phyloP scores from a whole-genome alignment of 2,797 vertebrate genomes.

The Poeciliopsis gracilis region DNA sequence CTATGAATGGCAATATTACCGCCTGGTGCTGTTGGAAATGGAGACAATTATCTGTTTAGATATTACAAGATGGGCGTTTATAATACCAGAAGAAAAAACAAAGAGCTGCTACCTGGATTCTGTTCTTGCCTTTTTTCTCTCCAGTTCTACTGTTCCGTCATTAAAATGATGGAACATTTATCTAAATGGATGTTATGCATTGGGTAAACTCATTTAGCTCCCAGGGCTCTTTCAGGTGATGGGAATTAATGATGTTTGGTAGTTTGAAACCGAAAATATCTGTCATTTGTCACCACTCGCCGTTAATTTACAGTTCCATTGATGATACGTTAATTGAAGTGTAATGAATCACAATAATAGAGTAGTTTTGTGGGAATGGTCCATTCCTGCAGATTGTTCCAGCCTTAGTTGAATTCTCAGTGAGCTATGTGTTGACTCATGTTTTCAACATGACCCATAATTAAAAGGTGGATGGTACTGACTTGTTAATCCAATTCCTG shows the following conservation, averaged over 20 bases:
- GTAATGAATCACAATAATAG: slow-evolving; percentile 78
- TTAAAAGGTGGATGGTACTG: slow-evolving; percentile 33
- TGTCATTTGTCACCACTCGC: slow-evolving; percentile 81
- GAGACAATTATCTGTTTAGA: slow-evolving; percentile 84
- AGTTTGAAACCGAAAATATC: slow-evolving; percentile 83
- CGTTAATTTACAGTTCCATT: slow-evolving; percentile 79
- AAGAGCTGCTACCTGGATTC: slow-evolving; percentile 68
- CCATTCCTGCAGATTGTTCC: slow-evolving; percentile 64
- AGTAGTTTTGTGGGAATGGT: slow-evolving; percentile 66
- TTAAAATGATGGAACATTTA: slow-evolving; percentile 82
- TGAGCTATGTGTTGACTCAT: slow-evolving; percentile 61
- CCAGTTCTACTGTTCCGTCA: slow-evolving; percentile 70
- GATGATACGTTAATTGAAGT: slow-evolving; percentile 82
- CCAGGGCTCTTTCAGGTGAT: slow-evolving; percentile 83
- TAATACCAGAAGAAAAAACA: slow-evolving; percentile 66
- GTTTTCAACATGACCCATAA: slow-evolving; percentile 72
- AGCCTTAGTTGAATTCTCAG: slow-evolving; percentile 62
- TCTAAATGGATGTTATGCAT: slow-evolving; percentile 82
- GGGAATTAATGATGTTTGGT: slow-evolving; percentile 86
- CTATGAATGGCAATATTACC: slow-evolving; percentile 79
- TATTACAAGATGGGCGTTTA: slow-evolving; percentile 76
- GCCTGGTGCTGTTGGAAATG: slow-evolving; percentile 78
- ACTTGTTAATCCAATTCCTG: too few species aligned
- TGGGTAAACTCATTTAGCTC: slow-evolving; percentile 84
- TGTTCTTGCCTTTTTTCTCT: slow-evolving; percentile 60